These are phyloP conservation scores for Zenarchopterus dispar DNA, from an alignment of 2,797 vertebrate genomes.

Conservation along the genomic window DNA sequence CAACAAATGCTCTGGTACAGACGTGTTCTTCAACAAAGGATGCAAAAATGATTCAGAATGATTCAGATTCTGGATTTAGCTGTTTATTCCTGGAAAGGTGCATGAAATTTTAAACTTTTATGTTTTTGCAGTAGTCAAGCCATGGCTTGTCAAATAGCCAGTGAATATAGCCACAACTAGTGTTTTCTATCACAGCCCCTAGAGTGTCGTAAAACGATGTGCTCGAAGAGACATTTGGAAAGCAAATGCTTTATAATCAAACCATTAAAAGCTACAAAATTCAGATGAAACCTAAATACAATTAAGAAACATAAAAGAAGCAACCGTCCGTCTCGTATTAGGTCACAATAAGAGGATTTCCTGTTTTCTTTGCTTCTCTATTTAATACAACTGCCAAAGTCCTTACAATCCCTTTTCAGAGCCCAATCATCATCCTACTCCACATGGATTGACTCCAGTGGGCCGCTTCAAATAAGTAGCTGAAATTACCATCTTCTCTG, in stretches of 20 bases:
- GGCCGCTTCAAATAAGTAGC: slow-evolving; percentile 55
- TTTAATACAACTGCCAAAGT: slow-evolving; percentile 14
- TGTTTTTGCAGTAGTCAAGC: no score
- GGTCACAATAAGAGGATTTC: slow-evolving; percentile 53
- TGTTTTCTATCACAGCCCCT: no score
- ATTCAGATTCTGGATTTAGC: no score
- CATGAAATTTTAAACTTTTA: no score
- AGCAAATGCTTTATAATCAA: slow-evolving; percentile 48
- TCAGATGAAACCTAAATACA: slow-evolving; percentile 33
- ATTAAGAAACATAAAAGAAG: slow-evolving; percentile 66
- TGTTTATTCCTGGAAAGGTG: no score
- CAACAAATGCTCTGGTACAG: no score
- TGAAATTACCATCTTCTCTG: slow-evolving; percentile 52
- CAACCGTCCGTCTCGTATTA: slow-evolving; percentile 41
- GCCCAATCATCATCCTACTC: slow-evolving; percentile 50
- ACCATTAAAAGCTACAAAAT: slow-evolving; percentile 35
- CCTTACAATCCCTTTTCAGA: slow-evolving; percentile 10
- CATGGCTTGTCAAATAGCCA: no score
- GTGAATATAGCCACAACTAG: no score
- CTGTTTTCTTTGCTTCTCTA: slow-evolving; percentile 38
- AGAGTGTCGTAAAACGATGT: no score
- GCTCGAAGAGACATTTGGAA: slow-evolving; percentile 16
- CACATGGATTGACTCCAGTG: slow-evolving; percentile 67
- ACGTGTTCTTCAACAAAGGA: no score
- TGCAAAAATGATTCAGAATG: no score